A percentile compares a stretch with the other conserved stretches of the same genome.
Conservation (phyloP, 2,113 vertebrate species). For the Stigmatopora nigra region DNA sequence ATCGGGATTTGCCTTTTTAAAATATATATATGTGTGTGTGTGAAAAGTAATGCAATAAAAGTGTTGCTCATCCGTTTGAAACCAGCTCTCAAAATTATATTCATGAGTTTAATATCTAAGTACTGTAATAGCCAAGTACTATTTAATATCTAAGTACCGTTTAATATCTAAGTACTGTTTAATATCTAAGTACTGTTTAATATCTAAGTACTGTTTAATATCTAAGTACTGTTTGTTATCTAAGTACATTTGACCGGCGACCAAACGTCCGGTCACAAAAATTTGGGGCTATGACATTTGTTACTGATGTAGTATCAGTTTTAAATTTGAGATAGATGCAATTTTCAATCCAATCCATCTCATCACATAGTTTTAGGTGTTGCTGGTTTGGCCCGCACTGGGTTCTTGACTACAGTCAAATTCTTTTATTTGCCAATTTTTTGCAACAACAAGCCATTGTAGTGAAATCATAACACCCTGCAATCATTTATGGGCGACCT, state of each 20-base stretch:
- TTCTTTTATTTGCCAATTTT: not conserved
- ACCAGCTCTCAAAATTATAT: no score
- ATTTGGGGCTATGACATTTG: not conserved
- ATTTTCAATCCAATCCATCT: slow-evolving; percentile 20
- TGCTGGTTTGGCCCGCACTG: slow-evolving; percentile 23
- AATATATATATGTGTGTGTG: no score
- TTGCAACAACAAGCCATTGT: slow-evolving; percentile 35
- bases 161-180: no score
- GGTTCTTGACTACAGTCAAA: slow-evolving; percentile 23
- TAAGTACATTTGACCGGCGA: no score
- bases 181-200: no score
- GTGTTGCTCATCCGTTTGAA: not conserved
- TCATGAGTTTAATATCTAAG: no score
- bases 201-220: no score
- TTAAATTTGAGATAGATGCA: slow-evolving; percentile 13
- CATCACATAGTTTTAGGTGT: slow-evolving; percentile 20
- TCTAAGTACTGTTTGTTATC: no score
- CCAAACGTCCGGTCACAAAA: no score
- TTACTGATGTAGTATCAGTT: slow-evolving; percentile 3
- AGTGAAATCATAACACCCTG: slow-evolving; percentile 33
- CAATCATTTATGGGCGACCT: slow-evolving; percentile 41
- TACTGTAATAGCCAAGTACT: no score
- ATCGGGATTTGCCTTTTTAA: not conserved
- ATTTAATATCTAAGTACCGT: no score
- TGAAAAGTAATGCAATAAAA: not conserved